phyloP scores from a whole-genome alignment of 1,140 invertebrate species.

The Scaptomyza pallida region DNA sequence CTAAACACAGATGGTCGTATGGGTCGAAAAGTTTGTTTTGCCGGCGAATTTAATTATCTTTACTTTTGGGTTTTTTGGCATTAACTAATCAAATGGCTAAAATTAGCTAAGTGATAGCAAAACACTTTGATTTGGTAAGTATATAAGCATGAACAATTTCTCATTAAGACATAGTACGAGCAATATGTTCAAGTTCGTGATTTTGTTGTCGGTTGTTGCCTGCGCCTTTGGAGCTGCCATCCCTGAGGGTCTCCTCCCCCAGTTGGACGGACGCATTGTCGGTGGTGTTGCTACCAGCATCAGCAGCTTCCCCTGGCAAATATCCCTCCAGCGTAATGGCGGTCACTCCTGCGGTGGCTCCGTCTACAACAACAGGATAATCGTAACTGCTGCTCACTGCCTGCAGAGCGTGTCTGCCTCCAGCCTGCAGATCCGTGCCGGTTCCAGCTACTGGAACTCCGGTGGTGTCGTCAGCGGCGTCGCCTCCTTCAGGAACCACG shows the following conservation, averaged over 20 bases:
- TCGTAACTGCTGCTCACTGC: slow-evolving; percentile 87
- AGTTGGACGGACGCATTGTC: slow-evolving; percentile 84
- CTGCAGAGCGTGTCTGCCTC: slow-evolving; percentile 77
- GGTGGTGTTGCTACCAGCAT: slow-evolving; percentile 85
- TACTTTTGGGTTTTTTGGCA: neutral
- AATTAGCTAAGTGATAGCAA: slow-evolving; percentile 14
- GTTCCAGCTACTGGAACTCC: slow-evolving; percentile 64
- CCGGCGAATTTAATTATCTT: slow-evolving; percentile 1
- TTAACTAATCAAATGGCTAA: neutral
- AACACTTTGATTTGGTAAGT: neutral
- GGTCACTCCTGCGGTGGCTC: slow-evolving; percentile 86
- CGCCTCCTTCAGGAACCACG: slow-evolving; percentile 56
- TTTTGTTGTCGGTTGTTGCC: slow-evolving; percentile 68
- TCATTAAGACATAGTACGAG: slow-evolving; percentile 20
- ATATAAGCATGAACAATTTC: slow-evolving; percentile 11
- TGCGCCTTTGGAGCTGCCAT: slow-evolving; percentile 67
- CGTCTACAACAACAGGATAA: slow-evolving; percentile 84
- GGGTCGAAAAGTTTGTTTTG: neutral
- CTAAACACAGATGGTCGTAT: neutral
- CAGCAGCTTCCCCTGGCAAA: slow-evolving; percentile 85
- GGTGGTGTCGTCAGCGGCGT: slow-evolving; percentile 54
- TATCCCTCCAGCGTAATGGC: slow-evolving; percentile 84
- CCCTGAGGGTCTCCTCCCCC: slow-evolving; percentile 70
- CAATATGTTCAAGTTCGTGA: slow-evolving; percentile 77
- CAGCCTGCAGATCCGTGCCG: slow-evolving; percentile 59